Evolutionary conservation across 2,888 invertebrate species (phyloP).

Genomic region (Lissonota sp.): DNA sequence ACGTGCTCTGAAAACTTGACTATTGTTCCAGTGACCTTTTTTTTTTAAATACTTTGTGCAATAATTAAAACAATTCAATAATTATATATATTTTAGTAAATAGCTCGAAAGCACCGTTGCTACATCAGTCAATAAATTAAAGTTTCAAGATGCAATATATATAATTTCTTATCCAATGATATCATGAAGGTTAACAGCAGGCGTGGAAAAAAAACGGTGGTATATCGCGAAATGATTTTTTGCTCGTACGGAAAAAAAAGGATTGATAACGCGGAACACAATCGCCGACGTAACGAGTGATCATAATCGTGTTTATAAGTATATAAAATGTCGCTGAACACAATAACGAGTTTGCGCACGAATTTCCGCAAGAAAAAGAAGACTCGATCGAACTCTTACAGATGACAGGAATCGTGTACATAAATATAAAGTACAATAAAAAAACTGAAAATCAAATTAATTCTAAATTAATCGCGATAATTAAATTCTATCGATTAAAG

Average conservation of each 20-base stretch:
- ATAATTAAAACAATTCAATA: no score
- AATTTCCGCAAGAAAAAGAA: slow-evolving; percentile 53
- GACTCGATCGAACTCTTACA: slow-evolving; percentile 25
- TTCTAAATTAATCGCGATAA: no score
- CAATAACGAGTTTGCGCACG: slow-evolving; percentile 14
- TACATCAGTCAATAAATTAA: background rate
- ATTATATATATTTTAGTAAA: no score
- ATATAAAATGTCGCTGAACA: slow-evolving; percentile 36
- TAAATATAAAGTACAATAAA: background rate
- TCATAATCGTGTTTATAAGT: slow-evolving; percentile 8
- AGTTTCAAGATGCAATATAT: background rate
- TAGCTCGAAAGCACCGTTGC: no score
- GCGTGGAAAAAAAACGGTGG: no score
- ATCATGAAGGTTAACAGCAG: background rate
- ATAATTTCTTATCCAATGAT: background rate
- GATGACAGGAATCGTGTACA: slow-evolving; percentile 38
- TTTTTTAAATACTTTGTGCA: no score
- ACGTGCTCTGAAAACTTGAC: no score
- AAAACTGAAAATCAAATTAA: no score
- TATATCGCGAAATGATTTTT: no score
- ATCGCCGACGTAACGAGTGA: slow-evolving; percentile 9
- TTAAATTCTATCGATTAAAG: no score
- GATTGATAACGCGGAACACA: slow-evolving; percentile 17
- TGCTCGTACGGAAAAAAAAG: no score
- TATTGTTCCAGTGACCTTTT: background rate